Conservation (phyloP, 1,140 invertebrate genomes). For the Drosophila eugracilis region DNA sequence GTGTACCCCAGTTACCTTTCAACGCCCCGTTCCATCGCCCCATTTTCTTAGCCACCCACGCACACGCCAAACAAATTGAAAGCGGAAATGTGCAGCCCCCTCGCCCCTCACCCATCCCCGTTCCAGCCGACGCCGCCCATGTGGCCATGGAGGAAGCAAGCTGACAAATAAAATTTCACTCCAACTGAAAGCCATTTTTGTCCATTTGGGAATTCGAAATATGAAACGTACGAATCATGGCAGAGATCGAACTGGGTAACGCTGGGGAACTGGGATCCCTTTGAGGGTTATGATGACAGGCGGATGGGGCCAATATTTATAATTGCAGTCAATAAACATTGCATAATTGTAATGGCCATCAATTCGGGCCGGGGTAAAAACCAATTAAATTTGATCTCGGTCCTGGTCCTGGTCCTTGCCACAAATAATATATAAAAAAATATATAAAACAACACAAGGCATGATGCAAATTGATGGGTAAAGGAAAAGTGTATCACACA, state of each 20-base stretch:
- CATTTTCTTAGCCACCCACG: conserved; percentile 6
- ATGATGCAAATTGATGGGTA: neutral
- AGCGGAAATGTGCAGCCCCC: conserved; percentile 39
- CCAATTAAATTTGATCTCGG: conserved; percentile 2
- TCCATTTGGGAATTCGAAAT: conserved; percentile 39
- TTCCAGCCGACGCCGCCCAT: neutral
- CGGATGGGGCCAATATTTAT: conserved; percentile 31
- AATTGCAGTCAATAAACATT: conserved; percentile 45
- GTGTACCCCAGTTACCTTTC: conserved; percentile 23
- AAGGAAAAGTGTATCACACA: neutral
- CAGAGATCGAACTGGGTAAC: conserved; percentile 17
- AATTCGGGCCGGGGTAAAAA: neutral
- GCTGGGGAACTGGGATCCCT: conserved; percentile 20
- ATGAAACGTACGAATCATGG: conserved; percentile 25
- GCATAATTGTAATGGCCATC: conserved; percentile 16
- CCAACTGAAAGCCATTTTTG: conserved; percentile 36
- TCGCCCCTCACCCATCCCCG: neutral
- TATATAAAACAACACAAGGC: too few species aligned
- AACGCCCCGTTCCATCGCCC: accelerated
- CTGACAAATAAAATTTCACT: conserved; percentile 56
- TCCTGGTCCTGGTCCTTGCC: too few species aligned
- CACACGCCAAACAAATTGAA: conserved; percentile 45
- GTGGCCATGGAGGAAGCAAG: conserved; percentile 11
- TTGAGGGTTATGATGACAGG: conserved; percentile 29
- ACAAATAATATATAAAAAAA: neutral